Conservation (phyloP, 2,888 invertebrate genomes). For the Spodoptera littoralis region DNA sequence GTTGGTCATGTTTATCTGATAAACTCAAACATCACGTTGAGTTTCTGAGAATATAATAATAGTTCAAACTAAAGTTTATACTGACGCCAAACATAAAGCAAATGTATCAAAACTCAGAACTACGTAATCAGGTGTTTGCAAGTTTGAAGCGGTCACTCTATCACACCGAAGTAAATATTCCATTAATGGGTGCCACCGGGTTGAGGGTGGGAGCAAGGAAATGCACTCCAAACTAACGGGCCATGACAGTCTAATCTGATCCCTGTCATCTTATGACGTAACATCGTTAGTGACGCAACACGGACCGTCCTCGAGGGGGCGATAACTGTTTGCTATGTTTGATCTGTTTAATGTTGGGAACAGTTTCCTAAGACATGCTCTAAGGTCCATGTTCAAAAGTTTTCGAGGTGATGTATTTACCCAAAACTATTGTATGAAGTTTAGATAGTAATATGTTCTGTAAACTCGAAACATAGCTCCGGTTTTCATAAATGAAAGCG, state of each 20-base stretch:
- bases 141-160: slow-evolving; percentile 41
- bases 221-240: slow-evolving; percentile 69
- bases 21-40: background rate
- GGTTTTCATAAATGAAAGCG: slow-evolving; percentile 15
- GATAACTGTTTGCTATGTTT: slow-evolving; percentile 60
- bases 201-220: slow-evolving; percentile 63
- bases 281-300: slow-evolving; percentile 61
- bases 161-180: slow-evolving; percentile 64
- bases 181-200: slow-evolving; percentile 56
- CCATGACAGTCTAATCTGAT: slow-evolving; percentile 60
- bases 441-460: background rate
- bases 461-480: background rate
- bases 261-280: slow-evolving; percentile 64
- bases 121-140: slow-evolving; percentile 30
- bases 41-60: slow-evolving; percentile 5
- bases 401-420: slow-evolving; percentile 24
- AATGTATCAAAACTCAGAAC: slow-evolving; percentile 28
- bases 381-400: slow-evolving; percentile 40
- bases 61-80: slow-evolving; percentile 3
- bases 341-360: slow-evolving; percentile 54
- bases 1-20: background rate
- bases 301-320: slow-evolving; percentile 56
- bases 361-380: slow-evolving; percentile 40
- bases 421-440: slow-evolving; percentile 26
- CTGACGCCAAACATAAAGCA: slow-evolving; percentile 14